Evolutionary conservation across 2,888 invertebrate species (phyloP).

Genomic region (Heliconius erato): DNA sequence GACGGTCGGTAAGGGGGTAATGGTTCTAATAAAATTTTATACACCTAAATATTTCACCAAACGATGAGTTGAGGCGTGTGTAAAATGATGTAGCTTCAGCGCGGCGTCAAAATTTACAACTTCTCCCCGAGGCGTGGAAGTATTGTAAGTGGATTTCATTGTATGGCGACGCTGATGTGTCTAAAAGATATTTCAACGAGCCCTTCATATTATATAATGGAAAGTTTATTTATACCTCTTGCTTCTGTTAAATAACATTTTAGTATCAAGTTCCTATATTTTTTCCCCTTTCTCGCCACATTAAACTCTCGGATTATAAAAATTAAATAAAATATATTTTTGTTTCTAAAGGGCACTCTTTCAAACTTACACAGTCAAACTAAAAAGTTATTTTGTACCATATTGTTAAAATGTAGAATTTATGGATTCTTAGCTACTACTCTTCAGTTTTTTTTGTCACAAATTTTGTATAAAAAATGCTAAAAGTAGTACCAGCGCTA

Average conservation of each 20-base stretch:
- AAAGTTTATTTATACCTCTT: not conserved
- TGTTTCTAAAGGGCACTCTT: too few relatives aligned
- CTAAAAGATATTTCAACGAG: conserved; percentile 33
- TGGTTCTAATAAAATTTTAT: conserved; percentile 84
- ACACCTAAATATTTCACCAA: conserved; percentile 82
- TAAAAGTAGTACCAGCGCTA: not conserved
- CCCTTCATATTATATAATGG: conserved; percentile 15
- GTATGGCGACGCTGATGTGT: conserved; percentile 46
- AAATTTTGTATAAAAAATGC: not conserved
- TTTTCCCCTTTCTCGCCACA: too few relatives aligned
- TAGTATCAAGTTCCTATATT: not conserved
- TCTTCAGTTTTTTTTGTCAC: not conserved
- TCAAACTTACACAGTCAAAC: too few relatives aligned
- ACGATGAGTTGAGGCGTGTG: conserved; percentile 82
- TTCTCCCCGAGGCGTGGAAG: conserved; percentile 58
- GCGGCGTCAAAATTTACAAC: conserved; percentile 72
- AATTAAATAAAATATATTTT: too few relatives aligned
- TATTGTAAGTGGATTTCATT: conserved; percentile 58
- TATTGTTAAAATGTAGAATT: too few relatives aligned
- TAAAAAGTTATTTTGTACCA: too few relatives aligned
- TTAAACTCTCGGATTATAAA: too few relatives aligned
- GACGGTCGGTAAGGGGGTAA: conserved; percentile 73
- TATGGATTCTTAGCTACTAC: not conserved
- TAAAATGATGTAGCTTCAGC: conserved; percentile 77
- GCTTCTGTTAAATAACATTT: not conserved